Evolutionary conservation across 2,797 vertebrate species (phyloP).

Genomic region (Chaetodon trifasciatus): DNA sequence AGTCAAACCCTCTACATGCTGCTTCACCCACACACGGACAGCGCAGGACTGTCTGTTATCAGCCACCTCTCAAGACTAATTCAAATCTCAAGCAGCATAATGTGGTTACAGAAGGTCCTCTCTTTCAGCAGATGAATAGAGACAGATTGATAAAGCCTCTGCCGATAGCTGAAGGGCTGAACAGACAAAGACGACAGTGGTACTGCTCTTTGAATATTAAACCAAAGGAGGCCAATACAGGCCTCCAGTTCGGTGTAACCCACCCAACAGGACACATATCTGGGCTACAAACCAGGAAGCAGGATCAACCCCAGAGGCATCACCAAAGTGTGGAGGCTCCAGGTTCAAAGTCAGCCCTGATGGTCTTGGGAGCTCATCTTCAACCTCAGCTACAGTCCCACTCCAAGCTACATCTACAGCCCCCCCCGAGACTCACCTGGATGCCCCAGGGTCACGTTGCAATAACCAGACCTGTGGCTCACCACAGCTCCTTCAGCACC

Average conservation of each 20-base stretch:
- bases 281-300: constrained; percentile 23
- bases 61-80: constrained; percentile 4
- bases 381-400: constrained; percentile 28
- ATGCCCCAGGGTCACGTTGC: constrained; percentile 34
- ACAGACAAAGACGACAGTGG: constrained; percentile 33
- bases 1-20: not conserved
- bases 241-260: constrained; percentile 5
- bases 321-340: not conserved
- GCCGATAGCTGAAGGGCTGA: not conserved
- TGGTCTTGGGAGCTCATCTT: not conserved
- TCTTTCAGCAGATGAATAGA: constrained; percentile 37
- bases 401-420: constrained; percentile 15
- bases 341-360: not conserved
- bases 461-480: constrained; percentile 12
- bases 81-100: not conserved
- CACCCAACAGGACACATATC: constrained; percentile 1
- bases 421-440: constrained; percentile 46
- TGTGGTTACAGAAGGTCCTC: not conserved
- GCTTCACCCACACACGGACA: not conserved
- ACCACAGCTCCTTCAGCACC: constrained; percentile 46
- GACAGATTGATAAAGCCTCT: constrained; percentile 2
- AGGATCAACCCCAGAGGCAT: constrained; percentile 10
- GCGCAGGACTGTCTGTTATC: not conserved
- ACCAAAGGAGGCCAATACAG: constrained; percentile 4
- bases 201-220: constrained; percentile 16